Conservation (phyloP, 2,888 invertebrate genomes). For the Drosophila diplacantha region DNA sequence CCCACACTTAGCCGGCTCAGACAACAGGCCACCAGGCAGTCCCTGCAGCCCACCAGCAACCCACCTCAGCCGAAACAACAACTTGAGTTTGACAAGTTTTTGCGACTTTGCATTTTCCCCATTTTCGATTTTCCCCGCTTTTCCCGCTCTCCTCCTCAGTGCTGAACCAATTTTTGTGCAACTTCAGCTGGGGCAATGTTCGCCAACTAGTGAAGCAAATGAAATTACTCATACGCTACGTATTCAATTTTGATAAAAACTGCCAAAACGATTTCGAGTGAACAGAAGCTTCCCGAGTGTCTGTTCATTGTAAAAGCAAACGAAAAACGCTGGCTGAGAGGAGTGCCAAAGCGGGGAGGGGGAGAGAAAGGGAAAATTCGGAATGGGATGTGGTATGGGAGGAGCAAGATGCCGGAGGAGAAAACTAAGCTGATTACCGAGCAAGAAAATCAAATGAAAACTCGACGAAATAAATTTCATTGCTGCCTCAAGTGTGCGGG, state of each 20-base stretch:
- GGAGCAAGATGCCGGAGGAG: slow-evolving; percentile 23
- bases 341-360: background rate
- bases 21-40: slow-evolving; percentile 11
- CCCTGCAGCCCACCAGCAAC: slow-evolving; percentile 12
- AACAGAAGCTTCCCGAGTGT: slow-evolving; percentile 26
- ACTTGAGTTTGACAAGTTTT: slow-evolving; percentile 60
- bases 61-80: slow-evolving; percentile 21
- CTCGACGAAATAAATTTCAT: slow-evolving; percentile 52
- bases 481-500: slow-evolving; percentile 44
- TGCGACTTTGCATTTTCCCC: slow-evolving; percentile 59
- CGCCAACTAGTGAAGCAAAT: slow-evolving; percentile 55
- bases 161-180: slow-evolving; percentile 24
- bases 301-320: slow-evolving; percentile 28
- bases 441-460: slow-evolving; percentile 59
- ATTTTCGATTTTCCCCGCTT: slow-evolving; percentile 31
- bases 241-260: slow-evolving; percentile 60
- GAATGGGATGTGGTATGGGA: background rate
- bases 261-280: slow-evolving; percentile 41
- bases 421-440: slow-evolving; percentile 63
- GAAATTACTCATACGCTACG: slow-evolving; percentile 67
- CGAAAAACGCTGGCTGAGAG: slow-evolving; percentile 4
- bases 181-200: slow-evolving; percentile 38
- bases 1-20: slow-evolving; percentile 39
- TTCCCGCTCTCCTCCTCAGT: slow-evolving; percentile 16
- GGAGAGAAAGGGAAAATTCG: background rate